phyloP scores from a whole-genome alignment of 2,797 vertebrate genomes.

The Phalanger gymnotis region DNA sequence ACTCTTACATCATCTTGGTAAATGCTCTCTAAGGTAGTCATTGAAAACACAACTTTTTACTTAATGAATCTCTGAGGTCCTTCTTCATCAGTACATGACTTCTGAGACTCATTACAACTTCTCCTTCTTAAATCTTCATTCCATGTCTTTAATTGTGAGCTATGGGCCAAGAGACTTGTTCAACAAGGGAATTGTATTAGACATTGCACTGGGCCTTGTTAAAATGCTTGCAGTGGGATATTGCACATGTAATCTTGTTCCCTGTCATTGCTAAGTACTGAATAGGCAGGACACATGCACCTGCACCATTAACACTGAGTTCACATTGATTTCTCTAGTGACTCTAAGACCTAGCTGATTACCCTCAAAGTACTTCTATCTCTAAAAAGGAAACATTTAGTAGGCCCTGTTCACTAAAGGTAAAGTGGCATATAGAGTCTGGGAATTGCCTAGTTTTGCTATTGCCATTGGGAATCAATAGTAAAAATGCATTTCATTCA shows the following conservation, averaged over 20 bases:
- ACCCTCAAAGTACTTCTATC: neutral
- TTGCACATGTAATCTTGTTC: conserved; percentile 9
- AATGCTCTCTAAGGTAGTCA: conserved; percentile 35
- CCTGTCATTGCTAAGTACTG: neutral
- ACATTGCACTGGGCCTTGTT: conserved; percentile 20
- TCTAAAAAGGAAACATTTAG: neutral
- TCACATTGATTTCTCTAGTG: conserved; percentile 2
- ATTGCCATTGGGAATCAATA: neutral
- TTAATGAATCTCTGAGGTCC: conserved; percentile 69
- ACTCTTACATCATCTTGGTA: conserved; percentile 1
- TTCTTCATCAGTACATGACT: conserved; percentile 5
- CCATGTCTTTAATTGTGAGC: conserved; percentile 24
- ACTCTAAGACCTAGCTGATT: neutral
- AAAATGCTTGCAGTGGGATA: conserved; percentile 20
- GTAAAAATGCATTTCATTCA: neutral
- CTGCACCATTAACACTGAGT: neutral
- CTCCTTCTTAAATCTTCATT: neutral
- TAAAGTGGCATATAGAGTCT: neutral
- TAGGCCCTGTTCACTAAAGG: neutral
- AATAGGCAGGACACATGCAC: neutral
- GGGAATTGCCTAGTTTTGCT: neutral
- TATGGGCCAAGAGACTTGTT: conserved; percentile 20
- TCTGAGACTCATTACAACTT: conserved; percentile 55
- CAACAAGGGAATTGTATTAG: conserved; percentile 8
- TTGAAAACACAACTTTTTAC: conserved; percentile 23